These are phyloP conservation scores for Ericerus pela DNA, from an alignment of 1,140 invertebrate species.

Conservation along the genomic window DNA sequence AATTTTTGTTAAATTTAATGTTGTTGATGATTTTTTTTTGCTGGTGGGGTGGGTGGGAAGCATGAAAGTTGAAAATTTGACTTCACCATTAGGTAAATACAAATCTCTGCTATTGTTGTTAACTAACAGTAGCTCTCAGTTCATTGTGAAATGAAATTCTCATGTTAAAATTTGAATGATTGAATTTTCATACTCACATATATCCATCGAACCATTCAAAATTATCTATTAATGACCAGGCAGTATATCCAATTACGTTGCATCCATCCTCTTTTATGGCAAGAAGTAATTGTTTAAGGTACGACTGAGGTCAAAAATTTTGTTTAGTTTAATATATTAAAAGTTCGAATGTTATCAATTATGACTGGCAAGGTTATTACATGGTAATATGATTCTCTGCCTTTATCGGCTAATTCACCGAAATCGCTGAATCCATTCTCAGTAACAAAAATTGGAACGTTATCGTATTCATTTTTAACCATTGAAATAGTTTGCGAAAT, in stretches of 20 bases:
- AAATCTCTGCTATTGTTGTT: too few species aligned
- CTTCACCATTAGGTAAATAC: too few species aligned
- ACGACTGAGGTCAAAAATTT: too few species aligned
- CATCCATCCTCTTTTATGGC: conserved; percentile 47
- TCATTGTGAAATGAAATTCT: too few species aligned
- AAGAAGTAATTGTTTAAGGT: conserved; percentile 46
- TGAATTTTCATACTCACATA: conserved; percentile 45
- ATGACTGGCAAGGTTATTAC: too few species aligned
- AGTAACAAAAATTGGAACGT: conserved; percentile 31
- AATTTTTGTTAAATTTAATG: background rate
- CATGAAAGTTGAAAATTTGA: too few species aligned
- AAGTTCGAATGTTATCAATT: too few species aligned
- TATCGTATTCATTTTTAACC: conserved; percentile 33
- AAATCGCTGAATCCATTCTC: conserved; percentile 36
- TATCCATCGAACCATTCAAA: conserved; percentile 57
- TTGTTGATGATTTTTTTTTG: too few species aligned
- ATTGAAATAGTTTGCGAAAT: conserved; percentile 33
- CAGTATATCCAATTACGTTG: conserved; percentile 47
- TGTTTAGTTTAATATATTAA: too few species aligned
- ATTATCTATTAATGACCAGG: conserved; percentile 64
- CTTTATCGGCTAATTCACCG: conserved; percentile 34
- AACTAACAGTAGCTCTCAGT: too few species aligned
- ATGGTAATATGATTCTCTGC: conserved; percentile 38
- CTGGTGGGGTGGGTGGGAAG: too few species aligned
- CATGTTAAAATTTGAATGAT: too few species aligned